Base-by-base conservation (phyloP, 2,113 vertebrate species). In the Terrapene triunguis region DNA sequence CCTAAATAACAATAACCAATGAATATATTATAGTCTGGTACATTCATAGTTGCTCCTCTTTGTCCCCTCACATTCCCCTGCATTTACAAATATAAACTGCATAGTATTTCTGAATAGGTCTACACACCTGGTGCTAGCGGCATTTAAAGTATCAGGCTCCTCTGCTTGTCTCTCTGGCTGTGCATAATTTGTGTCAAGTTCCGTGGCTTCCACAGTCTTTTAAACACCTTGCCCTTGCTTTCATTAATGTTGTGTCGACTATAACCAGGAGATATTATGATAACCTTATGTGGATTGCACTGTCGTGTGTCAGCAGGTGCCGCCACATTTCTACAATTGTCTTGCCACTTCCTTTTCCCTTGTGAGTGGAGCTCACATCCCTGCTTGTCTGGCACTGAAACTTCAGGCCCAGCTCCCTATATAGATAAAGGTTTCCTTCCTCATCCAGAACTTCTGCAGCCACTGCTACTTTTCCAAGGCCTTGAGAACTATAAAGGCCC, bases 301-400 rank as follows among this genome's bases (percentile, higher is more conserved):
- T 22, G 38, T 74, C 3, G 5, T 74, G 21, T 38, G 21, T 62
- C 32, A 65, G 16, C 62, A 42, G 19, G 22, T 74, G 10, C 38
- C 24, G n/a, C 16, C 72, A 42, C 5, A 21, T 74, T 74, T 42
- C 38, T 24, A 42, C 22, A 74, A 25, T 74, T 38, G 19, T 74
- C 38, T 74, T 44, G n/a, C 22, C 22, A 42, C 38, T 65, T 65
- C 72, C 22, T 92, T 90, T 87, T 57, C 13, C 65, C 6, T 50
- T 19, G 89, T 65, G 1, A 84, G 35, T 87, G 87, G 54, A 50
- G 90, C 38, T 10, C 53, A 85, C 50, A 29, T 84, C 17, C 3
- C 59, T 92, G 29, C 81, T 76, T 65, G 81, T 82, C 59, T 80
- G 27, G 47, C 91, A 89, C 14, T 19, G 76, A 92, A 84, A 59